Evolutionary conservation across 1,140 invertebrate species (phyloP), one percentile per base, ranked within the genome.

Genomic region (Lepidotrigona ventralis): DNA sequence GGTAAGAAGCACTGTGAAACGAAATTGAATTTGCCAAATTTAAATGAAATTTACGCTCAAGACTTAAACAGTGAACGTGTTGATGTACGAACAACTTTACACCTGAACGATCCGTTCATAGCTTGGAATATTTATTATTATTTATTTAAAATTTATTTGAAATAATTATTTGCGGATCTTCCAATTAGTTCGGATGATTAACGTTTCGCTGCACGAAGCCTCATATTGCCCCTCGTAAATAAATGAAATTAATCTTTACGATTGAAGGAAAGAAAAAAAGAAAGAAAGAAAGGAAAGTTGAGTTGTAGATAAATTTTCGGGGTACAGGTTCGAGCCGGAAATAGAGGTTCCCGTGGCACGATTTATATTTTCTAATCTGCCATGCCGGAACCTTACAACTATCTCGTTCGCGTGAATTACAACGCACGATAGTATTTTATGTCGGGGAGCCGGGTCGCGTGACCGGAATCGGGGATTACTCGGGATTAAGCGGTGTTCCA

Each of bases 341-440:
- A 60, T 46, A 21, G 60, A 5, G 26, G 17, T 2, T 19, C 11
- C 15, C 58, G 1, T 26, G 60, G 21, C 39, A 51, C 64, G 81
- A 83, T 83, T 83, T 83, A 83, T 83, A 83, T 78, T 83, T 83
- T 83, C 75, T 78, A 83, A 83, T 83, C 81, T 69, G 66, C 74
- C 66, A 70, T 26, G 46, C 64, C 26, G 66, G 66, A 83, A 78
- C 81, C 74, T 83, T 78, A 83, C 81, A 78, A 78, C 81, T 78
- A 83, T 83, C 81, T 77, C 26, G 81, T 77, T 83, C 81, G 21
- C 54, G 81, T 78, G 81, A 83, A 83, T 83, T 83, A 83, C 74
- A 69, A 68, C 66, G 17, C 54, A 21, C 74, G 81, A 60, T 83
- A 78, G 63, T 78, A 78, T 83, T 83, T 83, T 58, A 83, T 29